Base-by-base conservation (phyloP, 2,797 vertebrate genomes). In the Sandelia bainsii region DNA sequence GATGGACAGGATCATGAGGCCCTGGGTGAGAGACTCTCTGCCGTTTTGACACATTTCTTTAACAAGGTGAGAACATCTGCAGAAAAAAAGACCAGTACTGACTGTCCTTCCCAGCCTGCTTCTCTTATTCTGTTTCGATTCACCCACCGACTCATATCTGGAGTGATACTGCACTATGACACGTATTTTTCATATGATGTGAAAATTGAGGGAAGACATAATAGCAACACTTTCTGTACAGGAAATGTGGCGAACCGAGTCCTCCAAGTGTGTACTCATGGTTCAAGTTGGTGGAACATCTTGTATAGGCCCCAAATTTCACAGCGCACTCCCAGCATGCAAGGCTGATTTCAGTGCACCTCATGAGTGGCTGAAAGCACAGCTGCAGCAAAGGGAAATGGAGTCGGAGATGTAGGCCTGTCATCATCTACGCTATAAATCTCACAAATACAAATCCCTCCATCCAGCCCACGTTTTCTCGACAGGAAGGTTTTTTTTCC, bases 1-100 rank as follows among this genome's bases (percentile, higher is more conserved):
- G 86, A 88, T 68, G 75, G 87, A 91, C 39, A 6, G 81, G 77
- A 88, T 86, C 85, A 72, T 5, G 48, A 73, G 70, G 65, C 66
- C 62, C 59, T 3, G 45, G 63, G 67, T 86, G 73, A 83, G 50
- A 75, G 44, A 64, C 62, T 62, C 77, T 62, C 58, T 49, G 45
- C 50, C 8, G 37, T 65, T 69, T 62, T 87, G 83, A 91, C 87
- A 79, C 85, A 63, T 89, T 65, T 79, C 67, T 81, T 74, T 92
- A 87, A 91, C 90, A 86, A 87, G 90, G 87, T 90, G 90, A 91
- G 76, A 89, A 85, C 72, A 85, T 82, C 75, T 77, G 60, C 50
- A 8, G 69, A 75, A 34, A 32, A 62, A 70, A 64, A 65, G 64
- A 74, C 46, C 6, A 51, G 37, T 37, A 68, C 71, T 37, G 50